These are phyloP conservation scores for Xylocampa areola DNA, from an alignment of 2,888 invertebrate genomes.

Conservation along the genomic window DNA sequence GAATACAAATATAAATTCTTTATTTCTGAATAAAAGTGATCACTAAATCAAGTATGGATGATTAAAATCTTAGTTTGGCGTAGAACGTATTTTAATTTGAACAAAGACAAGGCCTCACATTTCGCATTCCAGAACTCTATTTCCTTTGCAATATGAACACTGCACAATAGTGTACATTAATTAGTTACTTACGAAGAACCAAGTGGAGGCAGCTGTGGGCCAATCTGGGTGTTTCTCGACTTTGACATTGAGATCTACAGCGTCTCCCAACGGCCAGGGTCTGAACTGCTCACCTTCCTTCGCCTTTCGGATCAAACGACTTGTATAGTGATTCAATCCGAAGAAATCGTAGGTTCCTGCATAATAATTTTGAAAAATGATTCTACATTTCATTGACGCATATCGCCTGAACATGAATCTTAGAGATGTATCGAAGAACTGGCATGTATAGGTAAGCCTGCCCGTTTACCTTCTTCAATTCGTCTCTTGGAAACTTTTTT, in stretches of 20 bases:
- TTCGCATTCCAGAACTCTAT: no score
- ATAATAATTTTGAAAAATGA: neutral
- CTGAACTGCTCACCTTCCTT: conserved; percentile 59
- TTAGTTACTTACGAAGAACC: conserved; percentile 55
- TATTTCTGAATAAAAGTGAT: no score
- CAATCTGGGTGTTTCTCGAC: conserved; percentile 52
- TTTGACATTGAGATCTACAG: conserved; percentile 58
- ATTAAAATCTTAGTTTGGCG: no score
- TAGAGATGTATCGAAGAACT: neutral
- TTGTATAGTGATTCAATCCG: conserved; percentile 91
- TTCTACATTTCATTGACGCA: no score
- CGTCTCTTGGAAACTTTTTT: neutral
- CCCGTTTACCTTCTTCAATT: neutral
- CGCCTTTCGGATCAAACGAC: conserved; percentile 70
- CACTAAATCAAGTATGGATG: no score
- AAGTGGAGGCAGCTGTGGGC: conserved; percentile 44
- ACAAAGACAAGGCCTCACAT: no score
- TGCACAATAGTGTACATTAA: no score
- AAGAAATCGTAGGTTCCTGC: conserved; percentile 87
- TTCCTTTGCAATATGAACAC: no score
- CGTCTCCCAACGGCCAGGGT: conserved; percentile 61
- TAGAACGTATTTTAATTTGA: no score
- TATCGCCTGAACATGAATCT: neutral
- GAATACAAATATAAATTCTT: no score
- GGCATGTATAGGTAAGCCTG: no score